Base-by-base conservation (phyloP, 2,888 invertebrate genomes). In the Hypena proboscidalis region DNA sequence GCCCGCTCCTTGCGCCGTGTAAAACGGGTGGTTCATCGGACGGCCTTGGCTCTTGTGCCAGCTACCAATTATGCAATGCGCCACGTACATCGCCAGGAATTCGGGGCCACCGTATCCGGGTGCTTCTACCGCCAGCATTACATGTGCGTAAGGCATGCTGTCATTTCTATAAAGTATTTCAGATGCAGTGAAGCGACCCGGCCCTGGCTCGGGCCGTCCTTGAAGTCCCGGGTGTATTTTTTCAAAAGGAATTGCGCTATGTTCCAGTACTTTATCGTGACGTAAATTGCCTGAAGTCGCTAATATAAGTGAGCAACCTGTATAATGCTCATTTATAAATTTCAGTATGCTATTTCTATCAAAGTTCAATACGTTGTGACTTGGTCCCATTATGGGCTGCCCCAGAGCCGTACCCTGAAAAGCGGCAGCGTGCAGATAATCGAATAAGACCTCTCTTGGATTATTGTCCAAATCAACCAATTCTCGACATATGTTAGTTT, bases 271-370 rank as follows among this genome's bases (percentile, higher is more conserved):
- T 35, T 93, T 83, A 0, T 92, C 82, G 63, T 96, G 96, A 30
- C 92, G 78, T 0, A 96, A 92, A 21, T 93, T 93, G 38, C 94
- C 96, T 23, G 95, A 94, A 26, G 93, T 94, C 17, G 95, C 93
- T 17, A 97, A 75, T 2, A 95, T 94, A 72, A 97, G 93, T 54
- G 95, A 89, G 9, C 94, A 67, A 0, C 86, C 85, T 14, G 74
- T 74, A 21, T 83, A 87, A 36, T 80, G 71, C 31, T 77, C 59
- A 3, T 40, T 27, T 5, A 82, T 48, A 47, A 68, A 87, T 2
- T 39, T 27, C 2, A 25, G 15, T 1, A 92, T 37, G n/a, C 48
- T 54, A 1, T 31, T 4, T 14, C 54, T 56, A 38, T 93, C 93
- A 92, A 80, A 97, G 2, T 43, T 66, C 4, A 43, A 13, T 14